These are phyloP conservation scores for Pantherophis guttatus DNA, from an alignment of 2,113 vertebrate species.

Conservation along the genomic window DNA sequence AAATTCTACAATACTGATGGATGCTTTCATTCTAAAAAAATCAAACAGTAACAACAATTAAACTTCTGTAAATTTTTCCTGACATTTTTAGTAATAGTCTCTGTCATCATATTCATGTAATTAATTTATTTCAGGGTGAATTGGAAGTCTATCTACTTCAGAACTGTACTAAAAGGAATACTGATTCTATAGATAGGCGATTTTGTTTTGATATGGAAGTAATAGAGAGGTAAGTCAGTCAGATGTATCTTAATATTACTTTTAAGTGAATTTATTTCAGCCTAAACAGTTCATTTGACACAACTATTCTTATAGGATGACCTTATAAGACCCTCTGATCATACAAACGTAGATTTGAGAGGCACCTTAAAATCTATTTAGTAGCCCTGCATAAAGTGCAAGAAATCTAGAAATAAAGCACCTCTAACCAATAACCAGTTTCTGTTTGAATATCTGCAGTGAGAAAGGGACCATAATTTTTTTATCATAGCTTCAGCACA, in stretches of 20 bases:
- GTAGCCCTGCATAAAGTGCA: not conserved
- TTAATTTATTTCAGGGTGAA: slow-evolving; percentile 81
- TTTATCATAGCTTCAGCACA: not conserved
- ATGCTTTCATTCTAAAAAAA: not conserved
- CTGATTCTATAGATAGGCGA: slow-evolving; percentile 85
- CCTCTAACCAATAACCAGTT: not conserved
- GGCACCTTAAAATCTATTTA: not conserved
- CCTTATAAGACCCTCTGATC: not conserved
- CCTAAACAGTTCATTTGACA: not conserved
- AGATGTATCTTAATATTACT: not conserved
- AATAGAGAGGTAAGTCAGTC: slow-evolving; percentile 82
- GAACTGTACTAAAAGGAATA: slow-evolving; percentile 85
- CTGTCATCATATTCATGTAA: slow-evolving; percentile 11
- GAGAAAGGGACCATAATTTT: not conserved
- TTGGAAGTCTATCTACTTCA: slow-evolving; percentile 83
- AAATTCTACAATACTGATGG: not conserved
- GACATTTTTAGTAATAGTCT: not conserved
- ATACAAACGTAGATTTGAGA: not conserved
- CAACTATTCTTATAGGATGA: not conserved
- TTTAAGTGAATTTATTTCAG: accelerated
- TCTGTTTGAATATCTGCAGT: not conserved
- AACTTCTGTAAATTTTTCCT: not conserved
- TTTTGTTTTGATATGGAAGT: slow-evolving; percentile 96
- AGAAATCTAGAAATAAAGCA: not conserved
- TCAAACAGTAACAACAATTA: accelerated